A percentile compares a stretch with the other conserved stretches of the same genome.
Conservation (phyloP, 2,888 invertebrate genomes). For the Mystacides longicornis region DNA sequence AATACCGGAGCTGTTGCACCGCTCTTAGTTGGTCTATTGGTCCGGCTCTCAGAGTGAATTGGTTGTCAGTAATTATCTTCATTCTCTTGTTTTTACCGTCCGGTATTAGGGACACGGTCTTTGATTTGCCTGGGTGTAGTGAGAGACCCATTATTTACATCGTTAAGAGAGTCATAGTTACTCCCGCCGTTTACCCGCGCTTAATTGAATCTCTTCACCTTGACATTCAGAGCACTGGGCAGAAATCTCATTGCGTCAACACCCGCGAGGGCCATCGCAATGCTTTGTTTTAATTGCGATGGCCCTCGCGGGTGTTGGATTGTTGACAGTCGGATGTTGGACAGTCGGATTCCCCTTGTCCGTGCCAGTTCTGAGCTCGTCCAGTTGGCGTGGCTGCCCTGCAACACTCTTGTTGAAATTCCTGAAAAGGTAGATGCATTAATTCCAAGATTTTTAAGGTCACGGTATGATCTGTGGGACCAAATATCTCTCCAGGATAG, state of each 20-base stretch:
- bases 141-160: background rate
- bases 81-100: background rate
- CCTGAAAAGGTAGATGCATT: background rate
- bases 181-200: conserved; percentile 21
- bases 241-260: conserved; percentile 62
- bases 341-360: conserved; percentile 59
- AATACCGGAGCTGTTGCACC: background rate
- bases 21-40: background rate
- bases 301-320: too few species aligned
- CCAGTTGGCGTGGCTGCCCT: conserved; percentile 40
- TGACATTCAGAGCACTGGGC: conserved; percentile 60
- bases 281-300: conserved; percentile 65
- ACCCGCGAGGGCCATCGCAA: conserved; percentile 56
- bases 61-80: background rate
- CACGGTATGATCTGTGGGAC: background rate
- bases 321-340: too few species aligned
- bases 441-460: background rate
- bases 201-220: conserved; percentile 55
- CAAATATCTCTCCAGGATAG: conserved; percentile 4
- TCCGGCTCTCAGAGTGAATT: background rate
- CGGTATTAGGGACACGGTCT: background rate
- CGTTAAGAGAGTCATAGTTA: conserved; percentile 33
- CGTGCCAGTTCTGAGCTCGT: conserved; percentile 55
- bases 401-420: conserved; percentile 21
- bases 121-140: background rate